Percentiles rank a stretch among this genome's conserved stretches.
Conservation (phyloP, 2,797 vertebrate genomes). For the Aotus griseimembra region DNA sequence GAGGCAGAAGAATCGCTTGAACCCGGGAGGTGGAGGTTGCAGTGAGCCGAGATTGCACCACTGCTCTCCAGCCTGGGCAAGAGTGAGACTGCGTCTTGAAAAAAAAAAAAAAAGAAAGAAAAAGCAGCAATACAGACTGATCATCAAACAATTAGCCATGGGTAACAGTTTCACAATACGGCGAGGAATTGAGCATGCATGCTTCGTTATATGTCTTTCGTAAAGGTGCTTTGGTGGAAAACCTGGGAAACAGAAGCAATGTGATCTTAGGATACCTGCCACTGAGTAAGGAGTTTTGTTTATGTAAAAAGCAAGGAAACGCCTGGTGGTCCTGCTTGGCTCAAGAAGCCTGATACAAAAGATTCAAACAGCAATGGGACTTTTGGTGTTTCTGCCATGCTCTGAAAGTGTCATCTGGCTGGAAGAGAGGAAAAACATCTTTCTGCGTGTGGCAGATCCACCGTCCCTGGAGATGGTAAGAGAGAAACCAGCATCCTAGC, state of each 20-base stretch:
- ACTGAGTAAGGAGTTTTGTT: background rate
- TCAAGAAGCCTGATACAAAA: no score
- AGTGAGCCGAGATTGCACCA: no score
- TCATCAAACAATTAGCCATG: no score
- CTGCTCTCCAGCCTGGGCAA: no score
- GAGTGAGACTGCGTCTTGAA: no score
- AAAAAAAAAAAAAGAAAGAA: no score
- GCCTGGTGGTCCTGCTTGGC: background rate
- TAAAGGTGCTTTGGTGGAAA: background rate
- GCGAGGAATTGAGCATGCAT: rapidly evolving
- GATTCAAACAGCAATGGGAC: background rate
- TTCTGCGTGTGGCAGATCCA: background rate
- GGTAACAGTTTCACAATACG: rapidly evolving
- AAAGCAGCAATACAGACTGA: background rate
- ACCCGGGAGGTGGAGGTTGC: no score
- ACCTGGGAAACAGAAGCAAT: no score
- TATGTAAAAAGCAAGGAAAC: background rate
- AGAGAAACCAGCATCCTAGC: background rate
- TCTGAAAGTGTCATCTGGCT: background rate
- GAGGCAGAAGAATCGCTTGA: no score
- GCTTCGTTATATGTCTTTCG: no score
- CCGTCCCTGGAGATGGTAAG: background rate
- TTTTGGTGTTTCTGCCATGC: background rate
- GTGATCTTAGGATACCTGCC: background rate
- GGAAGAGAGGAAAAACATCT: background rate